Evolutionary conservation across 2,113 vertebrate species (phyloP).

Genomic region (Perca flavescens): DNA sequence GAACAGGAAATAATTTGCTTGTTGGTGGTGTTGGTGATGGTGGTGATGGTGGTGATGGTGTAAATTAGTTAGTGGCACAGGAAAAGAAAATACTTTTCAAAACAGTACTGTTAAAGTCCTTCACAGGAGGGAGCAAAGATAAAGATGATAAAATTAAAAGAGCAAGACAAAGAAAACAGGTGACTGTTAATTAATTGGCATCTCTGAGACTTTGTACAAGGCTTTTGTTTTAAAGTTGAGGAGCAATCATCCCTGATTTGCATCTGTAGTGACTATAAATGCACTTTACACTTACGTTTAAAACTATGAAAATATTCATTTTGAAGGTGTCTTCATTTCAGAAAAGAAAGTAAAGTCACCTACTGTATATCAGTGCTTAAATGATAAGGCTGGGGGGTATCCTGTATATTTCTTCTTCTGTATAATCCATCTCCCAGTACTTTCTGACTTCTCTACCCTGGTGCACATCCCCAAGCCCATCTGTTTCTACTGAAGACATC

Average conservation of each 20-base stretch:
- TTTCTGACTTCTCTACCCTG: not conserved
- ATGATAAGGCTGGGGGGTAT: not conserved
- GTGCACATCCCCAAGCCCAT: not conserved
- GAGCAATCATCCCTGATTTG: no score
- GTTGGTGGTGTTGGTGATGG: no score
- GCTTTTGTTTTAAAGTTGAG: no score
- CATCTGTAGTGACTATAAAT: no score
- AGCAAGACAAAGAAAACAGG: no score
- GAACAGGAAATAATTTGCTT: not conserved
- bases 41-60: not conserved
- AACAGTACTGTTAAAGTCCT: not conserved
- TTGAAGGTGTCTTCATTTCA: not conserved
- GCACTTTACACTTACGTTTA: no score
- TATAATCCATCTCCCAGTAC: not conserved
- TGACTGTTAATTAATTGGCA: no score
- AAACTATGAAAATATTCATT: not conserved
- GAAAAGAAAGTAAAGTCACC: not conserved
- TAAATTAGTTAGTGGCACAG: not conserved
- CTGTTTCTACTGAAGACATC: not conserved
- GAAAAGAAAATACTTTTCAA: not conserved
- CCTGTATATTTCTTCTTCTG: not conserved
- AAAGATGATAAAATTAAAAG: no score
- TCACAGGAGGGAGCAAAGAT: not conserved
- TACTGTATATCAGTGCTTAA: not conserved
- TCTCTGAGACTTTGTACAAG: no score